Conservation (phyloP, 2,888 invertebrate species). For the Ennomos fuscantarius region DNA sequence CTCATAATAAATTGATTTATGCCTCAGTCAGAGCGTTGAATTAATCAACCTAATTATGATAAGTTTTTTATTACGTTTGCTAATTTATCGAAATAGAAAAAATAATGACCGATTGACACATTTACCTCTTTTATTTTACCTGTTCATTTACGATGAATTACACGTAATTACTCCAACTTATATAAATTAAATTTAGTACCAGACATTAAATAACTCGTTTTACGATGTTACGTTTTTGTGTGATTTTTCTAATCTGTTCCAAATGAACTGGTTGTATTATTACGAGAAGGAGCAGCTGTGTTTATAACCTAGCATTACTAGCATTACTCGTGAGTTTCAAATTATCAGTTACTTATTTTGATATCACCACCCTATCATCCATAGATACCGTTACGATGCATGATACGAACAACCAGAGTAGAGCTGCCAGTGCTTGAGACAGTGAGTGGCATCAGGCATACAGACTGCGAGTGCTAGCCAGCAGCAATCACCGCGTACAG, state of each 20-base stretch:
- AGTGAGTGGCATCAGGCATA: neutral
- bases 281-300: too few species aligned
- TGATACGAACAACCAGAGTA: neutral
- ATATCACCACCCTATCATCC: constrained; percentile 1
- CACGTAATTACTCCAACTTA: too few species aligned
- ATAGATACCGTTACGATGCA: neutral
- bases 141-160: neutral
- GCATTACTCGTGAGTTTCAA: too few species aligned
- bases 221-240: too few species aligned
- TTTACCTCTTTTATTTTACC: neutral
- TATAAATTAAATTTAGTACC: constrained; percentile 3
- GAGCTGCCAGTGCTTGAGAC: neutral
- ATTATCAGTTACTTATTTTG: neutral
- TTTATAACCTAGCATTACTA: too few species aligned
- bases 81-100: constrained; percentile 31
- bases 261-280: too few species aligned
- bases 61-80: constrained; percentile 30
- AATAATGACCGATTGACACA: constrained; percentile 13
- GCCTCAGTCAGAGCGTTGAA: constrained; percentile 29
- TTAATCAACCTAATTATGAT: constrained; percentile 38
- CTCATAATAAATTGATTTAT: constrained; percentile 41
- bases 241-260: too few species aligned
- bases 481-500: too few species aligned
- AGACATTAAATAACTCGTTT: too few species aligned
- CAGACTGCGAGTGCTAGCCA: too few species aligned